phyloP scores from a whole-genome alignment of 2,888 invertebrate species.

The Dorcus hopei region DNA sequence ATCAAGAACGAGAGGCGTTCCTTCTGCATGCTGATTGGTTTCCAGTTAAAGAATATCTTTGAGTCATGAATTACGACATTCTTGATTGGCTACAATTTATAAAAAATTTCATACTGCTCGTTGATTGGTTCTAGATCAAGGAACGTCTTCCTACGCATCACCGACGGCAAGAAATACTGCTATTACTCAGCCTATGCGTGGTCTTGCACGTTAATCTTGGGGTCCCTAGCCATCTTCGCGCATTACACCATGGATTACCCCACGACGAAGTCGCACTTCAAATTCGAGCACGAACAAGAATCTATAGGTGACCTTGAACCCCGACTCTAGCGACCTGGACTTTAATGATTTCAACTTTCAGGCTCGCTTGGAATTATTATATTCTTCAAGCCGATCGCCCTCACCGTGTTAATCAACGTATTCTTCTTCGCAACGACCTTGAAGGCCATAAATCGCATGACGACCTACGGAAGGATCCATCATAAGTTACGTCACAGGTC shows the following conservation, averaged over 20 bases:
- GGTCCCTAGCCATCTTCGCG: slow-evolving; percentile 73
- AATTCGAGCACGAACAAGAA: slow-evolving; percentile 62
- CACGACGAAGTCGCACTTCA: slow-evolving; percentile 54
- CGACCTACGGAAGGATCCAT: slow-evolving; percentile 81
- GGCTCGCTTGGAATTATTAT: slow-evolving; percentile 80
- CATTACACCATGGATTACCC: slow-evolving; percentile 75
- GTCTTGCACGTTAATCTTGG: slow-evolving; percentile 69
- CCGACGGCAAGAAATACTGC: slow-evolving; percentile 82
- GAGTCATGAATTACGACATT: too few species aligned
- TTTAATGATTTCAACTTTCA: slow-evolving; percentile 40
- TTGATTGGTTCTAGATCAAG: slow-evolving; percentile 59
- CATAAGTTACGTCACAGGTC: slow-evolving; percentile 83
- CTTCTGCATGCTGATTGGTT: too few species aligned
- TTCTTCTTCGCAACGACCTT: slow-evolving; percentile 79
- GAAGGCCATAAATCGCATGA: slow-evolving; percentile 74
- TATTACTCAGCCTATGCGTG: slow-evolving; percentile 82
- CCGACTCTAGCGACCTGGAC: background rate
- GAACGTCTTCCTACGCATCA: slow-evolving; percentile 79
- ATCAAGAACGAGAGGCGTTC: too few species aligned
- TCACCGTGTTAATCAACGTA: slow-evolving; percentile 72
- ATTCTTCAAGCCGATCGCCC: slow-evolving; percentile 79
- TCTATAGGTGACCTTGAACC: slow-evolving; percentile 59
- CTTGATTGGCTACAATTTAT: too few species aligned
- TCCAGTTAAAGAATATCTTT: too few species aligned
- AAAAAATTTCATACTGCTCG: too few species aligned